Conservation (phyloP, 2,113 vertebrate genomes). For the Phocoena sinus region DNA sequence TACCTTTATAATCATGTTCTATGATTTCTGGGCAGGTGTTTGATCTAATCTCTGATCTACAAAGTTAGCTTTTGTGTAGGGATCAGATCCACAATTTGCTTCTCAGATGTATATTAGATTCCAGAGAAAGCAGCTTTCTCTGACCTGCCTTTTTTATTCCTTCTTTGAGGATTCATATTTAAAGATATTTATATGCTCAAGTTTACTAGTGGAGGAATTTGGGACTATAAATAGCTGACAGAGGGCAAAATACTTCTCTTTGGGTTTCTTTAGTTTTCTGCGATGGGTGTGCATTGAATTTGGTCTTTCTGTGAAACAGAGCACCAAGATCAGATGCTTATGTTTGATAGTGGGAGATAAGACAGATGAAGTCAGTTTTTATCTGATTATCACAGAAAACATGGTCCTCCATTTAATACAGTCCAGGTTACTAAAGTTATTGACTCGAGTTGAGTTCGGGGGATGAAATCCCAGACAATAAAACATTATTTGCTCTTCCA, state of each 20-base stretch:
- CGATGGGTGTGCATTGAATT: neutral
- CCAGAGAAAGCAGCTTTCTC: neutral
- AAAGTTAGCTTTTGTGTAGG: neutral
- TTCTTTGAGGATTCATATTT: neutral
- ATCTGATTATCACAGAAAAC: neutral
- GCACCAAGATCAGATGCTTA: neutral
- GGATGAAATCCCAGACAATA: neutral
- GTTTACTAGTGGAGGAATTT: neutral
- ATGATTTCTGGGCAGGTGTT: neutral
- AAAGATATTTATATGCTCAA: neutral
- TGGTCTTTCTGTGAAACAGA: neutral
- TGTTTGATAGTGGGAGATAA: neutral
- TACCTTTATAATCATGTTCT: neutral
- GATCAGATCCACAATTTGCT: neutral
- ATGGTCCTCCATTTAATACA: neutral
- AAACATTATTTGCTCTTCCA: neutral
- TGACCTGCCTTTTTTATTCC: neutral
- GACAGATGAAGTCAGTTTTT: neutral
- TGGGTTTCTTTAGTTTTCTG: neutral
- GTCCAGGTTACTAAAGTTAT: neutral
- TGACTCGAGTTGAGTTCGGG: neutral
- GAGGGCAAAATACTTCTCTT: neutral
- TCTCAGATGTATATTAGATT: neutral
- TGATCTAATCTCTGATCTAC: neutral
- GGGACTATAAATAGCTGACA: neutral